Evolutionary conservation across 1,140 invertebrate species (phyloP).

Genomic region (Ylistrum balloti): DNA sequence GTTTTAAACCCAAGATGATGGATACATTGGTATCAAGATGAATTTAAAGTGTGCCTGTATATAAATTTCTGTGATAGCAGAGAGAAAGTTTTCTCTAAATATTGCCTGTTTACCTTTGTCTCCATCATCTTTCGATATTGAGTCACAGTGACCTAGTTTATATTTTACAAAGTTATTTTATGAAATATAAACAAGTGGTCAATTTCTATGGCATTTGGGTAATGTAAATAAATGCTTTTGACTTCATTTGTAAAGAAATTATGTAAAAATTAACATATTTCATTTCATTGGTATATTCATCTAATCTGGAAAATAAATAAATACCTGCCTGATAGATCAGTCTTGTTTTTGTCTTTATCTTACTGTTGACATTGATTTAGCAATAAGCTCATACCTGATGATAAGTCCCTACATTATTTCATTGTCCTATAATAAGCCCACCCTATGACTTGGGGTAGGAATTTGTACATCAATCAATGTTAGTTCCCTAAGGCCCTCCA

Average conservation of each 20-base stretch:
- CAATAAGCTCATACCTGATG: too few species aligned
- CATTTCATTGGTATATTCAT: conserved; percentile 21
- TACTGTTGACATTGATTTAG: too few species aligned
- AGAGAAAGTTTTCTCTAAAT: background rate
- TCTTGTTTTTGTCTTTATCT: background rate
- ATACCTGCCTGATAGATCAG: background rate
- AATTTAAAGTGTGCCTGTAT: background rate
- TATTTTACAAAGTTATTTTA: background rate
- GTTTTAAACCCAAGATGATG: background rate
- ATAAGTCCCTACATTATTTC: too few species aligned
- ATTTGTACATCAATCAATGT: too few species aligned
- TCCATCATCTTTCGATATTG: background rate
- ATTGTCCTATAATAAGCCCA: too few species aligned
- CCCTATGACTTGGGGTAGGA: too few species aligned
- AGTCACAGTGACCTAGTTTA: background rate
- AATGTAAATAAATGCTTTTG: conserved; percentile 4
- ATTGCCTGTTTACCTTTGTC: background rate
- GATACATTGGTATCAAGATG: background rate
- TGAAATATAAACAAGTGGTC: background rate
- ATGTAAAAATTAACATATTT: conserved; percentile 30
- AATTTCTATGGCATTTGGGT: background rate
- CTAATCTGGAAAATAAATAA: background rate
- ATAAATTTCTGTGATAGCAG: background rate
- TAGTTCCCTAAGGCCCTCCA: too few species aligned
- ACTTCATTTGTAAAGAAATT: background rate